Conservation (phyloP, 2,797 vertebrate species). For the Mus caroli region DNA sequence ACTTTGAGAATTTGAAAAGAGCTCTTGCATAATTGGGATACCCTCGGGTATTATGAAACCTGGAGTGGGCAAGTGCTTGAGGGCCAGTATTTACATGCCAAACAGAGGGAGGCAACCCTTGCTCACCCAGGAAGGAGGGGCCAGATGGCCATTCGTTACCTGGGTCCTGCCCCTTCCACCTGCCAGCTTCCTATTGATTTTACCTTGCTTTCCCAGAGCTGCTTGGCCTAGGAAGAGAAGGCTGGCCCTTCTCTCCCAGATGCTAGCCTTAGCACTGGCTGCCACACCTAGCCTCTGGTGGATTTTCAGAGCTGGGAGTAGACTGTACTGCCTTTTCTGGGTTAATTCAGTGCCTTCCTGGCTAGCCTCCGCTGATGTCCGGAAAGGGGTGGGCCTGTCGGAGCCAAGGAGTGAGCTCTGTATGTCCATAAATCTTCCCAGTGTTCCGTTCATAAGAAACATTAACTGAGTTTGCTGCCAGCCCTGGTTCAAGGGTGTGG, state of each 20-base stretch:
- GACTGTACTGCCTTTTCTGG: neutral
- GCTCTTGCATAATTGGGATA: constrained; percentile 56
- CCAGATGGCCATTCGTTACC: neutral
- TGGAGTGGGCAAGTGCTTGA: constrained; percentile 32
- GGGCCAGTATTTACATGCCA: constrained; percentile 54
- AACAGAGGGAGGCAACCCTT: constrained; percentile 11
- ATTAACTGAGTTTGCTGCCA: neutral
- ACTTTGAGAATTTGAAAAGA: constrained; percentile 67
- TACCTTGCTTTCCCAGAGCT: neutral
- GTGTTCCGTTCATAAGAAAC: neutral
- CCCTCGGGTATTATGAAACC: constrained; percentile 57
- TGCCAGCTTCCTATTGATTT: neutral
- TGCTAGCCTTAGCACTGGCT: neutral
- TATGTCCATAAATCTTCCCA: neutral
- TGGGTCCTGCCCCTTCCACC: neutral
- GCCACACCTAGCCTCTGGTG: neutral
- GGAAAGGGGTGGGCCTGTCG: neutral
- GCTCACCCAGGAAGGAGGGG: neutral
- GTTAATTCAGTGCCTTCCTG: neutral
- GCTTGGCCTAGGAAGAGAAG: neutral
- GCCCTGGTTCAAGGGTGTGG: constrained; percentile 45
- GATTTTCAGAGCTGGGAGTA: neutral
- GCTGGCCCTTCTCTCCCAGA: neutral
- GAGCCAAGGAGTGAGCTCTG: neutral
- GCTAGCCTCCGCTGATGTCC: neutral